These are phyloP conservation scores for Drosophila kanapiae DNA, from an alignment of 1,140 invertebrate genomes.

Conservation along the genomic window DNA sequence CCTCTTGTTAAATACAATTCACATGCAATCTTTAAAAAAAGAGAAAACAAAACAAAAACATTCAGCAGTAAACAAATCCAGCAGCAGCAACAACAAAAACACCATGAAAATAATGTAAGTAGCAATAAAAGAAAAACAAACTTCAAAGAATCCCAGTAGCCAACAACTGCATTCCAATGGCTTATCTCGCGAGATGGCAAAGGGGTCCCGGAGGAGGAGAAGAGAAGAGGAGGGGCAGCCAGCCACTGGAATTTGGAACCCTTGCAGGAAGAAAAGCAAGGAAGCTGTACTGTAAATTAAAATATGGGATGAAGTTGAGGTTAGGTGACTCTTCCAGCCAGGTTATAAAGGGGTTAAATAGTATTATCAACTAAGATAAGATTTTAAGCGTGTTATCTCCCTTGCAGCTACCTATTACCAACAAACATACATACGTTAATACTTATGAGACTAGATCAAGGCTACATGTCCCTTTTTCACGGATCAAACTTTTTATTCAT, in stretches of 20 bases:
- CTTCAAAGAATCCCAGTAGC: constrained; percentile 80
- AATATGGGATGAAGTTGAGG: not conserved
- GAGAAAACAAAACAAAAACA: constrained; percentile 28
- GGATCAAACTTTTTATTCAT: not conserved
- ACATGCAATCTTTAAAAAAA: constrained; percentile 24
- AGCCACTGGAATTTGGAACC: constrained; percentile 30
- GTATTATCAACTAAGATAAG: not conserved
- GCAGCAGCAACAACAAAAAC: constrained; percentile 43
- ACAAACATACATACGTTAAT: not conserved
- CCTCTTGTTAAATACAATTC: constrained; percentile 11
- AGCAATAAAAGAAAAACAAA: constrained; percentile 77
- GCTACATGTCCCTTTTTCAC: not conserved
- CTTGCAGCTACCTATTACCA: not conserved
- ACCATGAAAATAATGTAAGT: constrained; percentile 62
- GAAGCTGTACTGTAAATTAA: not conserved
- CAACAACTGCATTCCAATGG: constrained; percentile 80
- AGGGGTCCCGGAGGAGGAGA: constrained; percentile 38
- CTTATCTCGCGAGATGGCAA: constrained; percentile 60
- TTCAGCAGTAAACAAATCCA: constrained; percentile 42
- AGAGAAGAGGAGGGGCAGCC: constrained; percentile 16
- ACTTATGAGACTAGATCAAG: not conserved
- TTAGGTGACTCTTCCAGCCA: not conserved
- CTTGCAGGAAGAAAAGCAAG: constrained; percentile 20
- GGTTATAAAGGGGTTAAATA: not conserved
- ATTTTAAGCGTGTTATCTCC: not conserved